These are phyloP conservation scores for Calypte anna DNA, from an alignment of 2,113 vertebrate genomes.

Conservation along the genomic window DNA sequence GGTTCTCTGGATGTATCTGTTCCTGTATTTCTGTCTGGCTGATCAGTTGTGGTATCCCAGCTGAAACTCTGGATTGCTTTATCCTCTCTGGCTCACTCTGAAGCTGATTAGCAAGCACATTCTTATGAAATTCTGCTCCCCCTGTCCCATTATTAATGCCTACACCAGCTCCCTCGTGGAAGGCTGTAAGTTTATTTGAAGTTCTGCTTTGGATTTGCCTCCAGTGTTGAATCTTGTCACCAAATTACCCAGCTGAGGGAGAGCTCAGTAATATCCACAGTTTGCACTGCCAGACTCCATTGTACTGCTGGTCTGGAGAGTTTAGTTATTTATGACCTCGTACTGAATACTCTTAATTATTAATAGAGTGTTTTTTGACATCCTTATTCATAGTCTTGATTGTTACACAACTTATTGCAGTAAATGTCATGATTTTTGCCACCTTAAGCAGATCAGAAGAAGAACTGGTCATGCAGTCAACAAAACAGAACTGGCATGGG, in stretches of 20 bases:
- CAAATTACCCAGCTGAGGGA: not conserved
- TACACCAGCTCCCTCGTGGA: not conserved
- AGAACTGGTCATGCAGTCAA: not conserved
- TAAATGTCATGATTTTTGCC: not conserved
- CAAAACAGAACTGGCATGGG: not conserved
- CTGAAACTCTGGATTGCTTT: not conserved
- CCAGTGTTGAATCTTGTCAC: not conserved
- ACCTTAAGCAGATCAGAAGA: not conserved
- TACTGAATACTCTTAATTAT: not conserved
- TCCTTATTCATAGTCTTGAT: not conserved
- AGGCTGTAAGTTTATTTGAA: not conserved
- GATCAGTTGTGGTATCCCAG: not conserved
- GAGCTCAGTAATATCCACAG: not conserved
- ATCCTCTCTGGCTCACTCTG: not conserved
- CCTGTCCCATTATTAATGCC: not conserved
- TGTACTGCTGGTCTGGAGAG: not conserved
- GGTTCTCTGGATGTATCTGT: not conserved
- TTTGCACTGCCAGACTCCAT: not conserved
- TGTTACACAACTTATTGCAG: not conserved
- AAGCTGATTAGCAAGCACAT: not conserved
- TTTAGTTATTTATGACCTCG: not conserved
- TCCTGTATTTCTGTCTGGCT: not conserved
- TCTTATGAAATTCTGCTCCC: not conserved
- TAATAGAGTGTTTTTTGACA: not conserved
- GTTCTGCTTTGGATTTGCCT: not conserved